Percentiles rank a stretch among this genome's conserved stretches.
These are phyloP conservation scores for Plutomurus gul DNA, from an alignment of 1,140 invertebrate species.

Conservation along the genomic window DNA sequence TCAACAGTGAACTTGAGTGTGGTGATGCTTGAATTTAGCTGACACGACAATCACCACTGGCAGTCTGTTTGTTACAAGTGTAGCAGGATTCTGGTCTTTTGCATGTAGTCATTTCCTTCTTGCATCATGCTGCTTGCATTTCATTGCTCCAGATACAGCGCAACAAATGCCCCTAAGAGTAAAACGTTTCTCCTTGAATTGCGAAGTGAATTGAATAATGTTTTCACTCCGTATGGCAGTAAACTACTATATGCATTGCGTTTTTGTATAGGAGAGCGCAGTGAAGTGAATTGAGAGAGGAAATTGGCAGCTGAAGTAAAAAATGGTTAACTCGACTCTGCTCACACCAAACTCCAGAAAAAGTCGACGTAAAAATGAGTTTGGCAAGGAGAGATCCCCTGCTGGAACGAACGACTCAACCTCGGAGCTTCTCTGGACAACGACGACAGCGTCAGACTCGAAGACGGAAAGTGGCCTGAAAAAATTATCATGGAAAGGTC, in stretches of 20 bases:
- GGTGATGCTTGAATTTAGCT: no score
- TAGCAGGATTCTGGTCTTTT: no score
- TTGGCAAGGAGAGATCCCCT: background rate
- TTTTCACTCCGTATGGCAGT: background rate
- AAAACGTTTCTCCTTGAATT: background rate
- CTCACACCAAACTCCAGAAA: background rate
- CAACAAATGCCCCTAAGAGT: slow-evolving; percentile 14
- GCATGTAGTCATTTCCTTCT: background rate
- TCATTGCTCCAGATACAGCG: background rate
- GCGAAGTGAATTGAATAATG: background rate
- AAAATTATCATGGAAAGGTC: background rate
- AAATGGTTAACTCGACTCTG: slow-evolving; percentile 22
- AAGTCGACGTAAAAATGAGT: background rate
- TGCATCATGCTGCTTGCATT: background rate
- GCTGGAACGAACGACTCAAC: slow-evolving; percentile 16
- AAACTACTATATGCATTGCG: background rate
- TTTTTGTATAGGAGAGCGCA: background rate
- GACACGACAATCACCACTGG: no score
- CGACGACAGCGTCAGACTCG: background rate
- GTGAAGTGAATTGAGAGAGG: background rate
- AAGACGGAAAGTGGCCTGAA: background rate
- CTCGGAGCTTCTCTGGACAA: background rate
- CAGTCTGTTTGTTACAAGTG: no score
- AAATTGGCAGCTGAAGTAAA: slow-evolving; percentile 17
- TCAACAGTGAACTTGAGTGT: no score